phyloP scores from a whole-genome alignment of 2,113 vertebrate species.

The Centropus unirufus region DNA sequence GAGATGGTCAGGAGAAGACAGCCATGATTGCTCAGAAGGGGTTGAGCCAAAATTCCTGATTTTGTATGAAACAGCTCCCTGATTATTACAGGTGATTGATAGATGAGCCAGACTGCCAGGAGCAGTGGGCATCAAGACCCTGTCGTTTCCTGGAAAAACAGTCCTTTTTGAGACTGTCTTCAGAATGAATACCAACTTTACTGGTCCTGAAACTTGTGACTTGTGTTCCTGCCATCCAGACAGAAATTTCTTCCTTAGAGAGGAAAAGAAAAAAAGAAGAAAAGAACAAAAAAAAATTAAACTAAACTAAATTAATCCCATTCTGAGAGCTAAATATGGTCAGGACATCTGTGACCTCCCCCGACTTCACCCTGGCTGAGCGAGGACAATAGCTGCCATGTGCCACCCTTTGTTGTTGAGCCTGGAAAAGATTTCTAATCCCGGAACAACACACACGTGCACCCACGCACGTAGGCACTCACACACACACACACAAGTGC shows the following conservation, averaged over 20 bases:
- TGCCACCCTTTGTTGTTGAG: conserved; percentile 49
- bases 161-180: neutral
- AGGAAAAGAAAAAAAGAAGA: neutral
- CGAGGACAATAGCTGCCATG: conserved; percentile 57
- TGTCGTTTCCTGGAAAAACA: neutral
- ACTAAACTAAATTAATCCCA: conserved; percentile 39
- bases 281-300: neutral
- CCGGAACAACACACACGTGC: neutral
- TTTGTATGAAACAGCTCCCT: neutral
- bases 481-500: neutral
- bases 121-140: neutral
- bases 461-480: conserved; percentile 38
- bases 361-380: conserved; percentile 41
- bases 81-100: neutral
- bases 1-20: neutral
- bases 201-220: conserved; percentile 1
- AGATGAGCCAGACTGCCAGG: neutral
- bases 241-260: neutral
- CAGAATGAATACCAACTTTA: neutral
- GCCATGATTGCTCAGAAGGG: neutral
- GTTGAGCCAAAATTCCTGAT: neutral
- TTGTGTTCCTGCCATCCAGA: neutral
- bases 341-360: conserved; percentile 68
- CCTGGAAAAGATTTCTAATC: conserved; percentile 43
- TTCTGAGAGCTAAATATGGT: conserved; percentile 63